phyloP scores from a whole-genome alignment of 2,797 vertebrate genomes.

The Xenentodon cancila region DNA sequence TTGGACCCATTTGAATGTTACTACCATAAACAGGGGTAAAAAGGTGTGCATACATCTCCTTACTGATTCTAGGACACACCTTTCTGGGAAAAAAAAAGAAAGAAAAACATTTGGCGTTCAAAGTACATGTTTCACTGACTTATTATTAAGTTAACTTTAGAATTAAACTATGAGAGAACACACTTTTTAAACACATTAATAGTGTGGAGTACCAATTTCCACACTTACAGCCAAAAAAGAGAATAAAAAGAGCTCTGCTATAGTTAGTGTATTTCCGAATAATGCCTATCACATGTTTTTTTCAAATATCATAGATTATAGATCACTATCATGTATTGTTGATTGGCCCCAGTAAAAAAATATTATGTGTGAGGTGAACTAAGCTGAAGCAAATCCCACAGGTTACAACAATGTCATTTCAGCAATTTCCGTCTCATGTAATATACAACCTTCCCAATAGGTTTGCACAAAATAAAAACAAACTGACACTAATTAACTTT shows the following conservation, averaged over 20 bases:
- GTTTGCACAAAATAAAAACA: not conserved
- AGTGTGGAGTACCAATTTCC: not conserved
- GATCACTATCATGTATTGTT: not conserved
- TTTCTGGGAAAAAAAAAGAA: not conserved
- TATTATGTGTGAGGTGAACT: not conserved
- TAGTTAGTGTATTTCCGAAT: too few relatives aligned
- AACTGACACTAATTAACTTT: not conserved
- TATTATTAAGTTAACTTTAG: not conserved
- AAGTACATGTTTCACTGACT: not conserved
- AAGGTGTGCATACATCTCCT: constrained; percentile 47
- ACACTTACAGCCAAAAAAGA: too few relatives aligned
- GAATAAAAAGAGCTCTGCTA: too few relatives aligned
- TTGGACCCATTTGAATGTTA: constrained; percentile 76
- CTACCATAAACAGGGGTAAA: constrained; percentile 61
- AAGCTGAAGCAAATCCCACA: not conserved
- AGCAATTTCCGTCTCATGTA: not conserved
- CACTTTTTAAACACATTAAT: not conserved
- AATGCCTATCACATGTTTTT: too few relatives aligned
- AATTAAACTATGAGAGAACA: not conserved
- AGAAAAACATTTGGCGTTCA: constrained; percentile 2
- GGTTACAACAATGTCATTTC: not conserved
- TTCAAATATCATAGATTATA: not conserved
- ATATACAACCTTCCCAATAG: not conserved
- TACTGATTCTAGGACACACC: constrained; percentile 27
- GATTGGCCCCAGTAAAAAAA: not conserved